Conservation (phyloP, 2,888 invertebrate genomes). For the Geotrupes spiniger region DNA sequence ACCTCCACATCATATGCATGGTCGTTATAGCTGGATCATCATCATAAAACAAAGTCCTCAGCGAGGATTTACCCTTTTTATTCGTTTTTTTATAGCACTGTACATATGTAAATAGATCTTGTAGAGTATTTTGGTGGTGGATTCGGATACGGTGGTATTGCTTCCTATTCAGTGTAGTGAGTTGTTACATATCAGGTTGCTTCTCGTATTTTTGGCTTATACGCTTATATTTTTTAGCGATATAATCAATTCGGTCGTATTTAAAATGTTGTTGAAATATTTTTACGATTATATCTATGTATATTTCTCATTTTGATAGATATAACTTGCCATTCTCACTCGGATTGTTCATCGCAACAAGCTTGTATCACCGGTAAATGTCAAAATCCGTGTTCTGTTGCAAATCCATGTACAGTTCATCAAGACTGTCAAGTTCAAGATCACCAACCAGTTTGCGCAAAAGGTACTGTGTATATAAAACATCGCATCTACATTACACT, state of each 20-base stretch:
- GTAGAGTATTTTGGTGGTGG: slow-evolving; percentile 24
- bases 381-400: slow-evolving; percentile 75
- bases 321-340: slow-evolving; percentile 75
- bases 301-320: slow-evolving; percentile 51
- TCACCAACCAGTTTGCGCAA: slow-evolving; percentile 80
- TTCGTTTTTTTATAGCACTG: slow-evolving; percentile 26
- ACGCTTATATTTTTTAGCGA: slow-evolving; percentile 25
- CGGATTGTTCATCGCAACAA: slow-evolving; percentile 73
- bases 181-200: slow-evolving; percentile 15
- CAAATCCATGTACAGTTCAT: slow-evolving; percentile 69
- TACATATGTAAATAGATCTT: slow-evolving; percentile 26
- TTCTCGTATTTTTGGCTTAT: slow-evolving; percentile 30
- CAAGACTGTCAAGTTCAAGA: slow-evolving; percentile 81
- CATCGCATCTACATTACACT: background rate
- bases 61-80: slow-evolving; percentile 30
- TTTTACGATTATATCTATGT: slow-evolving; percentile 12
- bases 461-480: slow-evolving; percentile 56
- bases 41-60: slow-evolving; percentile 33
- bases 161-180: slow-evolving; percentile 12
- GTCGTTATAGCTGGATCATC: slow-evolving; percentile 32
- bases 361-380: slow-evolving; percentile 79
- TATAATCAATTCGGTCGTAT: background rate
- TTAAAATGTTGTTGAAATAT: slow-evolving; percentile 15
- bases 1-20: slow-evolving; percentile 39
- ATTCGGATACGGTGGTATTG: slow-evolving; percentile 8